phyloP scores from a whole-genome alignment of 2,113 vertebrate genomes.

The Grallaria varia region DNA sequence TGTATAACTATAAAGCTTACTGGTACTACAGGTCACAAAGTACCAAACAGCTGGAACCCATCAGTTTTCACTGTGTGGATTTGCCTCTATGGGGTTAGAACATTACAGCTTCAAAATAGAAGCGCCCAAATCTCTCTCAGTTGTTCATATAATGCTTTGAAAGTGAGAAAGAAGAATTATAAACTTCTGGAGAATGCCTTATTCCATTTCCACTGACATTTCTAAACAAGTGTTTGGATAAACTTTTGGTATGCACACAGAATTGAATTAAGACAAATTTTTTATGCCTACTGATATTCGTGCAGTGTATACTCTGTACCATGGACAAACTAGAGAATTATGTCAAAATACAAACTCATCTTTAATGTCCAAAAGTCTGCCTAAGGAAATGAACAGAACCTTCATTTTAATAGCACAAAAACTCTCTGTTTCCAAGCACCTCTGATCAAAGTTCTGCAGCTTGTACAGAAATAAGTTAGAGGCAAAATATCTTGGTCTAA shows the following conservation, averaged over 20 bases:
- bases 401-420: background rate
- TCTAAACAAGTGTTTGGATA: background rate
- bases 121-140: background rate
- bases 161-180: background rate
- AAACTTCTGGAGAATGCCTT: background rate
- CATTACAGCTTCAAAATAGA: background rate
- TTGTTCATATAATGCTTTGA: background rate
- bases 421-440: background rate
- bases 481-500: background rate
- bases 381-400: background rate
- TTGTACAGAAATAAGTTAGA: background rate
- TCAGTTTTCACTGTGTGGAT: background rate
- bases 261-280: background rate
- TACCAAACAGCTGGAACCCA: background rate
- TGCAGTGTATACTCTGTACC: background rate
- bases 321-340: background rate
- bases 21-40: background rate
- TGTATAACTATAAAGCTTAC: background rate
- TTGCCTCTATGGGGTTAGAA: background rate
- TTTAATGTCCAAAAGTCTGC: background rate
- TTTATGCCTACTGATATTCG: background rate
- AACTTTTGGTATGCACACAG: background rate
- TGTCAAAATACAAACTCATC: background rate
- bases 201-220: background rate
- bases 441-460: background rate